Evolutionary conservation across 2,113 vertebrate species (phyloP).

Genomic region (Chiloscyllium plagiosum): DNA sequence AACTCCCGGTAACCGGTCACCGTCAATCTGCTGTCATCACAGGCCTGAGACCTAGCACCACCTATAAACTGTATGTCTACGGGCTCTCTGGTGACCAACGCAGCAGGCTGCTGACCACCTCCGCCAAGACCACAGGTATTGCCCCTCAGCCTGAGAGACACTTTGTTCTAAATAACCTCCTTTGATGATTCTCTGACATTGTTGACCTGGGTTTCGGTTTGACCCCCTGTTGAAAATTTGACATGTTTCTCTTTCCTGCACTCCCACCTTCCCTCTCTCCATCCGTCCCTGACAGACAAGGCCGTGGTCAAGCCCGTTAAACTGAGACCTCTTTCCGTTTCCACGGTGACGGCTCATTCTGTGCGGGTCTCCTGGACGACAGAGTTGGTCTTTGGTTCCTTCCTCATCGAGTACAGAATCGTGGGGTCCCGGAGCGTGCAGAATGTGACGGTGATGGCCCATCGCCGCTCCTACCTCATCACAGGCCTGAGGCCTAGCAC

Average conservation of each 20-base stretch:
- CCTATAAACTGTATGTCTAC: conserved; percentile 52
- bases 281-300: neutral
- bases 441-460: neutral
- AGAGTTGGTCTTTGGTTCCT: conserved; percentile 46
- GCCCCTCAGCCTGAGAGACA: neutral
- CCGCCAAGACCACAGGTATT: conserved; percentile 42
- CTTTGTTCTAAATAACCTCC: neutral
- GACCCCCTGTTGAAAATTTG: neutral
- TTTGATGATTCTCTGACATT: neutral
- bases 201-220: neutral
- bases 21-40: neutral
- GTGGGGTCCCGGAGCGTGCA: neutral
- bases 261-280: neutral
- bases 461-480: neutral
- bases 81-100: conserved; percentile 43
- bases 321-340: conserved; percentile 41
- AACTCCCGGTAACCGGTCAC: neutral
- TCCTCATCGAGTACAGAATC: conserved; percentile 48
- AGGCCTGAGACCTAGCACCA: neutral
- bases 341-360: conserved; percentile 38
- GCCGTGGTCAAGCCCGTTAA: neutral
- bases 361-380: conserved; percentile 43
- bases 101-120: conserved; percentile 41
- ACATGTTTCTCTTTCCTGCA: neutral
- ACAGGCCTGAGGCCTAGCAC: neutral